Evolutionary conservation across 2,888 invertebrate genomes (phyloP).

Genomic region (Drosophila suboccidentalis): DNA sequence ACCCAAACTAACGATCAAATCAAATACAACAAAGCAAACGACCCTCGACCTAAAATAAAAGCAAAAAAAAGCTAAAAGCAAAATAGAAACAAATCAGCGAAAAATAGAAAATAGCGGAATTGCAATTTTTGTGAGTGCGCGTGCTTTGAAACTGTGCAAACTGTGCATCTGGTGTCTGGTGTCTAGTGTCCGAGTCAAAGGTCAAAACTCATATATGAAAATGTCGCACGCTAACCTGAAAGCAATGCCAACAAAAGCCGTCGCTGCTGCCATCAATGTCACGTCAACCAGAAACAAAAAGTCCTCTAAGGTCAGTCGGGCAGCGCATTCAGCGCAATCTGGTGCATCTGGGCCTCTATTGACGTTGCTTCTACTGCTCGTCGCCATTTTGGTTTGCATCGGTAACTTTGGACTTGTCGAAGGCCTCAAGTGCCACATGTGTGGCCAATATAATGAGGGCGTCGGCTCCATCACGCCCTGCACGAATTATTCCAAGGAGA

Average conservation of each 20-base stretch:
- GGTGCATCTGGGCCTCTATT: constrained; percentile 46
- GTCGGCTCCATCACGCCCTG: constrained; percentile 94
- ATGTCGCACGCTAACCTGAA: constrained; percentile 63
- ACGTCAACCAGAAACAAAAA: constrained; percentile 38
- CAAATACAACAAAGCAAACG: constrained; percentile 1
- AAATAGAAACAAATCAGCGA: constrained; percentile 25
- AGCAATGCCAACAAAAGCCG: constrained; percentile 59
- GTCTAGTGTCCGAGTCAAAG: constrained; percentile 42
- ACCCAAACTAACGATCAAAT: not conserved
- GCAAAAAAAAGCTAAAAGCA: constrained; percentile 6
- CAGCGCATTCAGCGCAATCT: constrained; percentile 33
- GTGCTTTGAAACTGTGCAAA: constrained; percentile 6
- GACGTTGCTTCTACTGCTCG: constrained; percentile 48
- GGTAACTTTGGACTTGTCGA: constrained; percentile 75
- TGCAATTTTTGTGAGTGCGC: constrained; percentile 56
- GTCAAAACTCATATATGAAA: constrained; percentile 63
- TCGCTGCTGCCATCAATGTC: constrained; percentile 37
- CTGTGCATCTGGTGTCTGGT: constrained; percentile 38
- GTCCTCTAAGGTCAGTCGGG: constrained; percentile 25
- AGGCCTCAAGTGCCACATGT: constrained; percentile 89
- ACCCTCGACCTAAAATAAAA: constrained; percentile 1
- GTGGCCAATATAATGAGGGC: constrained; percentile 94
- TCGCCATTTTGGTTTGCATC: constrained; percentile 76
- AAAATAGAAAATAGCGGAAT: constrained; percentile 16
- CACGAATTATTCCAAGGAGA: constrained; percentile 89